A percentile compares a stretch with the other conserved stretches of the same genome.
Evolutionary conservation across 53 echinoderm and acorn worm species (phyloP).

Genomic region (Echinarachnius parma): DNA sequence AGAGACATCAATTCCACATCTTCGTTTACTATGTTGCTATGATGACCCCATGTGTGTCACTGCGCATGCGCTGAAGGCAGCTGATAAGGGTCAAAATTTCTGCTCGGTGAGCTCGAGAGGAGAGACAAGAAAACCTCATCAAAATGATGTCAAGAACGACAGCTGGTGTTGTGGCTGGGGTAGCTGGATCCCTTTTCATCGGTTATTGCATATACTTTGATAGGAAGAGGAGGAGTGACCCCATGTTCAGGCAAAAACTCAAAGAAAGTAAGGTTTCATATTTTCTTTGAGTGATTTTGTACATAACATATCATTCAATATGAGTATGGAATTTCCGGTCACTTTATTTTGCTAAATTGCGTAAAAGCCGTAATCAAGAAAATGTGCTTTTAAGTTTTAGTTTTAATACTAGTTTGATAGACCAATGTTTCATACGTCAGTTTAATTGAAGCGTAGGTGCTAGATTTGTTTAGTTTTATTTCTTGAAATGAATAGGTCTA

Average conservation of each 20-base stretch:
- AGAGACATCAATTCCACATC: too few species aligned
- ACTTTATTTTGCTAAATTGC: too few species aligned
- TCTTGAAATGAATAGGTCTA: too few species aligned
- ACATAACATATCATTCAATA: too few species aligned
- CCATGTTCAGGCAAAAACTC: conserved; percentile 78
- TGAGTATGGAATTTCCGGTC: neutral
- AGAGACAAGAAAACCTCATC: conserved; percentile 1
- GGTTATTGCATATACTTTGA: conserved; percentile 98
- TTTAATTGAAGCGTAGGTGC: too few species aligned
- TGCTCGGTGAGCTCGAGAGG: neutral
- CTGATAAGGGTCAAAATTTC: neutral
- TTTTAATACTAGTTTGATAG: too few species aligned
- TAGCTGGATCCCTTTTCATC: conserved; percentile 74
- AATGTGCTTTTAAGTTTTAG: too few species aligned
- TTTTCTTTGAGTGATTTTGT: neutral
- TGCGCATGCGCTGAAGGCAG: neutral
- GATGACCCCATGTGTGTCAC: conserved; percentile 1
- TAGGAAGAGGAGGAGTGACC: conserved; percentile 89
- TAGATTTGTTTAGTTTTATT: too few species aligned
- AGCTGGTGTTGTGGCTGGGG: conserved; percentile 85
- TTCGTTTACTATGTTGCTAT: conserved; percentile 43
- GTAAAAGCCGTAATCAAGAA: too few species aligned
- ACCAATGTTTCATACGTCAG: too few species aligned
- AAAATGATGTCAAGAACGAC: conserved; percentile 82
- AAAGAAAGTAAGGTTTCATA: conserved; percentile 87